These are phyloP conservation scores for Bubo blakistoni DNA, from an alignment of 2,113 vertebrate genomes.

Conservation along the genomic window DNA sequence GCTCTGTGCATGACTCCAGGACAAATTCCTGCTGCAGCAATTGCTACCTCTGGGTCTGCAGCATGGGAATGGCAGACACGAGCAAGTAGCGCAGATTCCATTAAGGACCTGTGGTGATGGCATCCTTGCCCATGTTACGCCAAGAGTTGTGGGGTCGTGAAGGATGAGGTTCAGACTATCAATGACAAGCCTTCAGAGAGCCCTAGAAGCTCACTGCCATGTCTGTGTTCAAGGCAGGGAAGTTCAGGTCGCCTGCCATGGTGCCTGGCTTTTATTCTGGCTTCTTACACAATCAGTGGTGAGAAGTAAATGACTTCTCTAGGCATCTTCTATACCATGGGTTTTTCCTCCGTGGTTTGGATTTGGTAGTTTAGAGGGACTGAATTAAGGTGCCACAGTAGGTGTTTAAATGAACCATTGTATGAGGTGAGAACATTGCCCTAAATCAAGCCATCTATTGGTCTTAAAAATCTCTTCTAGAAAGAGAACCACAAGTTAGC, in stretches of 20 bases:
- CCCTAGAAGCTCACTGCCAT: neutral
- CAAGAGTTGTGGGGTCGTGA: neutral
- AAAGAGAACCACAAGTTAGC: neutral
- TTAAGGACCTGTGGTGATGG: fast-evolving
- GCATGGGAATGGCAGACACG: fast-evolving
- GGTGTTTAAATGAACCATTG: neutral
- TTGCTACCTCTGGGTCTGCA: neutral
- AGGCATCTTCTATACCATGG: neutral
- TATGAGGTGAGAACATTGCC: neutral
- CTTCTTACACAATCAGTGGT: neutral
- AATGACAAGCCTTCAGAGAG: neutral
- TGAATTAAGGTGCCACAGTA: neutral
- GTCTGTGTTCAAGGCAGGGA: neutral
- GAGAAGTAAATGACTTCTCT: neutral
- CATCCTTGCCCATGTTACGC: neutral
- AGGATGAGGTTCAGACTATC: neutral
- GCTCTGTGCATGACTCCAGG: neutral
- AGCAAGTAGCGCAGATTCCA: neutral
- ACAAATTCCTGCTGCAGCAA: neutral
- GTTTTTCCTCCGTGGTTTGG: neutral
- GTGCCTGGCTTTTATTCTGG: neutral
- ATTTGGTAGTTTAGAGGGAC: neutral
- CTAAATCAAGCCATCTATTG: neutral
- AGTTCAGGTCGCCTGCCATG: neutral
- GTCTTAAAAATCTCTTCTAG: neutral